Base-by-base conservation (phyloP, 2,888 invertebrate species). In the Nemoura dubitans region DNA sequence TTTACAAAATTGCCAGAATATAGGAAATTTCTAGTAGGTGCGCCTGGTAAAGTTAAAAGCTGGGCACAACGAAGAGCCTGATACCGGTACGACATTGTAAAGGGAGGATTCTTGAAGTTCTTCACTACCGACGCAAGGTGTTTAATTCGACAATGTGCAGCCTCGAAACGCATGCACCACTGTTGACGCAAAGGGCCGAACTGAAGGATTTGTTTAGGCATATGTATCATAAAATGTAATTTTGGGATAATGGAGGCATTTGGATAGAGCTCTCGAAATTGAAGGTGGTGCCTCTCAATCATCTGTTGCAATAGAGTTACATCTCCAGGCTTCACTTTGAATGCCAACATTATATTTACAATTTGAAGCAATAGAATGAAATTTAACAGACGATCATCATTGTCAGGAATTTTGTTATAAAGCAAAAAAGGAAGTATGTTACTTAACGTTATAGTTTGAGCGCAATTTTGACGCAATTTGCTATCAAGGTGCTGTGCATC, bases 351-450 rank as follows among this genome's bases (percentile, higher is more conserved):
- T 59, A 89, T 27, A 85, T 89, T 89, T 30, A 89, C 27, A 26
- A 89, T 89, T 86, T 89, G 88, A 27, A 89, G 85, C 76, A 89
- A 86, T 59, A 76, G 36, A 26, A 88, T 82, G 85, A 87, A 87
- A 82, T 87, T 88, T 43, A 83, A 78, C 10, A 88, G 83, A 36
- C 83, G 76, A 28, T 87, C 86, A 81, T 85, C 43, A 76, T 30
- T 27, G 28, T 86, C 25, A 14, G 36, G 86, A 43, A 88, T 88
- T 88, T 88, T 89, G 81, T 89, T 88, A 2, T 36, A 76, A 29
- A 89, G 88, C 86, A 89, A 83, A 83, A 89, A 89, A 76, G 88
- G 88, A 80, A 89, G 83, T 25, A 89, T 89, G 78, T 89, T 88
- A 76, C 87, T 87, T 7, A 89, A 81, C 29, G 83, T 86, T 10